These are phyloP conservation scores for Lacerta agilis DNA, from an alignment of 2,797 vertebrate genomes.

Conservation along the genomic window DNA sequence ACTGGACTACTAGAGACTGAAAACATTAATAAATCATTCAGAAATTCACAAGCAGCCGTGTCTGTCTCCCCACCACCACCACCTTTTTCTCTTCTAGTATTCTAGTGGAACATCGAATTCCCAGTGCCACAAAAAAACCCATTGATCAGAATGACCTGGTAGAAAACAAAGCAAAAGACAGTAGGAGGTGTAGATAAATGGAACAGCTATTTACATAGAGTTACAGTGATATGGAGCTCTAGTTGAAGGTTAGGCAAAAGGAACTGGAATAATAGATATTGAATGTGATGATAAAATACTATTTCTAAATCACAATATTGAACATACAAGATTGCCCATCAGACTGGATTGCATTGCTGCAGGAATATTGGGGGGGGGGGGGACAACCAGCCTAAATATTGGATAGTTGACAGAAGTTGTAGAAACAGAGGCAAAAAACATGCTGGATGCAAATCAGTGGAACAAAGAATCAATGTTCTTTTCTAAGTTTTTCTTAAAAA, in stretches of 20 bases:
- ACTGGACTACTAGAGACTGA: slow-evolving; percentile 25
- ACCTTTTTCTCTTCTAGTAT: background rate
- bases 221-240: background rate
- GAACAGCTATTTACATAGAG: background rate
- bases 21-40: slow-evolving; percentile 44
- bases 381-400: background rate
- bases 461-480: background rate
- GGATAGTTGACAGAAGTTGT: background rate
- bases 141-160: background rate
- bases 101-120: background rate
- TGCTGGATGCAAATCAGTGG: background rate
- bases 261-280: background rate
- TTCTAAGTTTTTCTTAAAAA: background rate
- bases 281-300: background rate
- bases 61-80: slow-evolving; percentile 15
- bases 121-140: background rate
- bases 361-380: background rate
- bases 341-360: background rate
- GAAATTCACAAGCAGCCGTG: background rate
- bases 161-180: background rate
- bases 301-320: background rate
- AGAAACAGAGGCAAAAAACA: background rate
- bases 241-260: background rate
- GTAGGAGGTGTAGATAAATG: background rate
- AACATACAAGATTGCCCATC: background rate